phyloP scores from a whole-genome alignment of 2,888 invertebrate genomes.

The Stictocephala bisonia region DNA sequence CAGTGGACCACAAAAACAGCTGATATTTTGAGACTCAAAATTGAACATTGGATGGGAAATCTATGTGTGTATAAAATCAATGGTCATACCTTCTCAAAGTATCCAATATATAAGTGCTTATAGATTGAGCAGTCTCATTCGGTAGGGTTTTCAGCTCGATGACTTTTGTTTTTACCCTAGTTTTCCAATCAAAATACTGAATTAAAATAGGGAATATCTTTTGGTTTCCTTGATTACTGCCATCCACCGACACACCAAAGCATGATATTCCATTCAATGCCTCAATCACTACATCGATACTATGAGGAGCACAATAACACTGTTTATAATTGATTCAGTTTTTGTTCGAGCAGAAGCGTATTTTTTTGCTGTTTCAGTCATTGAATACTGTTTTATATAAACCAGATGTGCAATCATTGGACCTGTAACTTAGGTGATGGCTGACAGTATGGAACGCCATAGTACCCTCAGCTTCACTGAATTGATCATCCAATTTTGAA shows the following conservation, averaged over 20 bases:
- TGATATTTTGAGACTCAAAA: too few species aligned
- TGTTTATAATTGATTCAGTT: conserved; percentile 50
- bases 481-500: too few species aligned
- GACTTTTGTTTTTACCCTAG: conserved; percentile 45
- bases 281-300: conserved; percentile 36
- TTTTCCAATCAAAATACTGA: conserved; percentile 41
- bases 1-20: too few species aligned
- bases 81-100: conserved; percentile 29
- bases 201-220: conserved; percentile 52
- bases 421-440: conserved; percentile 34
- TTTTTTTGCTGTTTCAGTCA: conserved; percentile 38
- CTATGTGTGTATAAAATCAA: too few species aligned
- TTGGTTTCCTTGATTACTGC: conserved; percentile 49
- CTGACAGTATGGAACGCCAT: conserved; percentile 34
- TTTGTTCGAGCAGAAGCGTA: conserved; percentile 19
- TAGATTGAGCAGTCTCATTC: conserved; percentile 43
- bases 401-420: conserved; percentile 25
- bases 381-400: conserved; percentile 27
- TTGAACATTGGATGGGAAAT: too few species aligned
- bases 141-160: conserved; percentile 38
- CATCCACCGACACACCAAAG: conserved; percentile 48
- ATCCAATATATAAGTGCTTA: conserved; percentile 15
- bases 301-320: conserved; percentile 49
- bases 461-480: conserved; percentile 27
- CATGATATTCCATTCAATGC: conserved; percentile 44